Percentiles rank a stretch among this genome's conserved stretches.
These are phyloP conservation scores for Ferrisia virgata DNA, from an alignment of 2,888 invertebrate species.

Conservation along the genomic window DNA sequence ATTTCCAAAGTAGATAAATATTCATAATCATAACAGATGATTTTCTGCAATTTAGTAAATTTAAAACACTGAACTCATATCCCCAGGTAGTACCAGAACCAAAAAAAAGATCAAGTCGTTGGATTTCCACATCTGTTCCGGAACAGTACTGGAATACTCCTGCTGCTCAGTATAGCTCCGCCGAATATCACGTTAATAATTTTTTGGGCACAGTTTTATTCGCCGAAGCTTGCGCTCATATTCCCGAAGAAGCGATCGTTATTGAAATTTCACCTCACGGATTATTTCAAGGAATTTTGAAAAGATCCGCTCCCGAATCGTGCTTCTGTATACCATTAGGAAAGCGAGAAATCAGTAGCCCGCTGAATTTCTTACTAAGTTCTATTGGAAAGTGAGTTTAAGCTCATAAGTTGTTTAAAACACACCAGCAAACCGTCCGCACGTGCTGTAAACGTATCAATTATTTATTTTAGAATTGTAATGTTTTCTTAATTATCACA, in stretches of 20 bases:
- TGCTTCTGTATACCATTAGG: slow-evolving; percentile 59
- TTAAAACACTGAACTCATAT: too few species aligned
- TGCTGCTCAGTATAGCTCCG: slow-evolving; percentile 56
- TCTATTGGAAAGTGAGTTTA: slow-evolving; percentile 64
- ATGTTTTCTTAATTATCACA: slow-evolving; percentile 51
- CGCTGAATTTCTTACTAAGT: slow-evolving; percentile 60
- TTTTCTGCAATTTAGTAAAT: too few species aligned
- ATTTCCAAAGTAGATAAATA: neutral
- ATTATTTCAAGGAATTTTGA: slow-evolving; percentile 62
- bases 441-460: neutral
- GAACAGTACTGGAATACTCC: slow-evolving; percentile 55
- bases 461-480: neutral
- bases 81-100: slow-evolving; percentile 52
- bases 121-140: slow-evolving; percentile 62
- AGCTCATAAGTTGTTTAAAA: neutral
- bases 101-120: slow-evolving; percentile 56
- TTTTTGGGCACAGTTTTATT: slow-evolving; percentile 57
- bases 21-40: too few species aligned
- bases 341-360: slow-evolving; percentile 57
- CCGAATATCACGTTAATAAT: slow-evolving; percentile 62
- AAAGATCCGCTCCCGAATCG: slow-evolving; percentile 57
- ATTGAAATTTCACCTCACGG: slow-evolving; percentile 65
- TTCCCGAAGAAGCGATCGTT: slow-evolving; percentile 60
- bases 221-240: slow-evolving; percentile 60
- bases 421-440: neutral